Conservation (phyloP, 2,113 vertebrate species). For the Elephas maximus region DNA sequence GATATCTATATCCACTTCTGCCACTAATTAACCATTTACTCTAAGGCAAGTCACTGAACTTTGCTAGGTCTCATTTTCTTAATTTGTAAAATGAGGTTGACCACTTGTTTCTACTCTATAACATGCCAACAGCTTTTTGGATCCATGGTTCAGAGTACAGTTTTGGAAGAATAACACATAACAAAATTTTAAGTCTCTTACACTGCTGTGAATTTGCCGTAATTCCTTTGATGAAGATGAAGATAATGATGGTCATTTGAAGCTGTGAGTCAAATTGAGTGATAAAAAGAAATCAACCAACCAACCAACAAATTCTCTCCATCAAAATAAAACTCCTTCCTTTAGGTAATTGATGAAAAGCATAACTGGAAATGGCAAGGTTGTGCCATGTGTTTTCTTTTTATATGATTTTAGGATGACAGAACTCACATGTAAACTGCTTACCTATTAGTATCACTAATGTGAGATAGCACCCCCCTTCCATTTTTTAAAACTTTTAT, state of each 20-base stretch:
- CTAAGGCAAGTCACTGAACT: background rate
- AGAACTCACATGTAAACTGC: background rate
- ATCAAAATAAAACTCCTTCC: background rate
- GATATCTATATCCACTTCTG: background rate
- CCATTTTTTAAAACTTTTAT: background rate
- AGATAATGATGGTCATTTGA: background rate
- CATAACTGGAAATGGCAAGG: background rate
- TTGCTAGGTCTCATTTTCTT: background rate
- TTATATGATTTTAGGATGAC: background rate
- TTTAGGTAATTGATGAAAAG: constrained; percentile 4
- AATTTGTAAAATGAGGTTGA: background rate
- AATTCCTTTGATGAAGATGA: constrained; percentile 3
- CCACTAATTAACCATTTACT: background rate
- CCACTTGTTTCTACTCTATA: background rate
- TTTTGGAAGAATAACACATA: constrained; percentile 2
- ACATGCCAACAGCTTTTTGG: background rate
- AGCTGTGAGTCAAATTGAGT: background rate
- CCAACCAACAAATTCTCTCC: background rate
- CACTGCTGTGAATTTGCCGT: background rate
- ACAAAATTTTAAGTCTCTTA: background rate
- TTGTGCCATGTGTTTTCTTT: background rate
- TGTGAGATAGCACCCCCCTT: background rate
- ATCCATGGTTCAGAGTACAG: background rate
- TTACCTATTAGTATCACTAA: background rate
- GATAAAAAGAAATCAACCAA: background rate